Base-by-base conservation (phyloP, 2,113 vertebrate genomes). In the Catharus fuscescens region DNA sequence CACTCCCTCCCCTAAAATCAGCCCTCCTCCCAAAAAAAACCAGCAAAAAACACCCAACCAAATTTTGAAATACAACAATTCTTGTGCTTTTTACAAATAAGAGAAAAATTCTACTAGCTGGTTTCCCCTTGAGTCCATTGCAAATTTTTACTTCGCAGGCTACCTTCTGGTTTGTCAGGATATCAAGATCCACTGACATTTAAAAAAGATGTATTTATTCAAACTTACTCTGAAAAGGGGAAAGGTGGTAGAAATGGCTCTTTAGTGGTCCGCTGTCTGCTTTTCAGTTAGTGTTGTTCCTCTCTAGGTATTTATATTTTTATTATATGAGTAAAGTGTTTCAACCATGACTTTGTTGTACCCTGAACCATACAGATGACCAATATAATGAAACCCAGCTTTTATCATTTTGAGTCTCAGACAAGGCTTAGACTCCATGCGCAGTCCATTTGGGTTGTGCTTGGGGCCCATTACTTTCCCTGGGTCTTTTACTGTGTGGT, bases 21-120 rank as follows among this genome's bases (percentile, higher is more conserved):
- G 10, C 16, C 13, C 10, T n/a, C 3, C 3, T 5, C 18, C 8
- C 16, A 2, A 2, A 42, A 40, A 47, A 59, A 10, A 1, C 2
- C 2, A 14, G 14, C 4, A 42, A 17, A 32, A 32, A 15, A 6
- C 7, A 24, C 2, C 1, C 6, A 62, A 32, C 3, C 59, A 76
- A 83, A 66, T 4, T 8, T 24, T 7, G 77, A 80, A 65, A 76
- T 53, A 12, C 29, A 74, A 38, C 4, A 38, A 10, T 19, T 74
- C 8, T 84, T 61, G 15, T 45, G 5, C 10, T 42, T 74, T 77
- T 73, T 19, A 61, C 42, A 77, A 53, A 47, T 5, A 73, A 66
- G 1, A 15, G 11, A 54, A 48, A 54, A 47, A 31, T 50, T 3
- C 6, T 38, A 24, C 24, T 16, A 34, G 8, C 4, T 7, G 2